phyloP scores from a whole-genome alignment of 1,140 invertebrate species.

The Chironomus striatipennis region DNA sequence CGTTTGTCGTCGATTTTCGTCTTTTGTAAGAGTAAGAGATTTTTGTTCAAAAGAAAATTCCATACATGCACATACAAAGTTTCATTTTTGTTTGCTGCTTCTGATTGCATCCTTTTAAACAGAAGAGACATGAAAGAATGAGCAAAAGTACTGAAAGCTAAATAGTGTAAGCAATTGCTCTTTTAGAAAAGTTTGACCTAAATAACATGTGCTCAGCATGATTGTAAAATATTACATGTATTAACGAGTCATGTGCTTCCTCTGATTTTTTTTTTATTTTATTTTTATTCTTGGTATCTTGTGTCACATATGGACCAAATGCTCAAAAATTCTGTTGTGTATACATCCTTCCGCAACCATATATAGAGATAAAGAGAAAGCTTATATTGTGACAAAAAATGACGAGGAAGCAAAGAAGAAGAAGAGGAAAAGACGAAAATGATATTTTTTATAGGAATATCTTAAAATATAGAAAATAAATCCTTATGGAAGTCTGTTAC shows the following conservation, averaged over 20 bases:
- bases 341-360: background rate
- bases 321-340: background rate
- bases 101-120: too few relatives aligned
- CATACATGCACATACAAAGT: too few relatives aligned
- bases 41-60: too few relatives aligned
- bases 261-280: too few relatives aligned
- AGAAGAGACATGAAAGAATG: background rate
- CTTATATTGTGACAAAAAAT: too few relatives aligned
- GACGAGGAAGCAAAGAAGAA: too few relatives aligned
- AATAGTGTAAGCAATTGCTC: background rate
- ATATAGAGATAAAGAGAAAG: too few relatives aligned
- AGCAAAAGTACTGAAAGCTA: background rate
- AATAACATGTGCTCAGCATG: slow-evolving; percentile 12
- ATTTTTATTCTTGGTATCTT: background rate
- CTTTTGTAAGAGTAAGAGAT: too few relatives aligned
- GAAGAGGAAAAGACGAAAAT: too few relatives aligned
- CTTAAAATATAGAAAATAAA: background rate
- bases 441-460: too few relatives aligned
- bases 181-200: slow-evolving; percentile 7
- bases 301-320: background rate
- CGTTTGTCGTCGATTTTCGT: background rate
- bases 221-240: slow-evolving; percentile 9
- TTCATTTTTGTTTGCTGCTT: too few relatives aligned
- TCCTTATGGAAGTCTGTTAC: slow-evolving; percentile 1
- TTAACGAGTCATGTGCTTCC: background rate